Evolutionary conservation across 2,113 vertebrate genomes (phyloP).

Genomic region (Kryptolebias marmoratus): DNA sequence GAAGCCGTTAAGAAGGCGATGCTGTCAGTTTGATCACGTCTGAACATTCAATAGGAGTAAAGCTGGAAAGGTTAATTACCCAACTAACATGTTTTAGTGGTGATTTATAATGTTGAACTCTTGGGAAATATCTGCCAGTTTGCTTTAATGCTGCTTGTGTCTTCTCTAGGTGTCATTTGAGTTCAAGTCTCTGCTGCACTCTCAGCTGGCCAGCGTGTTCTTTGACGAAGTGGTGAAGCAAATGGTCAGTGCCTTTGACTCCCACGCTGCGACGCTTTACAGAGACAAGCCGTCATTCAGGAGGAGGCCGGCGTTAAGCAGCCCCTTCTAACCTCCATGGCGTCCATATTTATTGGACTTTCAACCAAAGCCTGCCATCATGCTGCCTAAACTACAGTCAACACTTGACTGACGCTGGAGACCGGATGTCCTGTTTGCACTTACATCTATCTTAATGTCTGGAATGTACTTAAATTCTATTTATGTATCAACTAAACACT

Average conservation of each 20-base stretch:
- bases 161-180: conserved; percentile 82
- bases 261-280: conserved; percentile 70
- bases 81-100: background rate
- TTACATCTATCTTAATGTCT: background rate
- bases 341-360: background rate
- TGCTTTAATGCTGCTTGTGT: background rate
- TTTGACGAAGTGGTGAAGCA: conserved; percentile 84
- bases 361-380: background rate
- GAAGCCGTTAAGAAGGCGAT: too few relatives aligned
- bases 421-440: conserved; percentile 35
- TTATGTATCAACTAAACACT: conserved; percentile 54
- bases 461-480: conserved; percentile 21
- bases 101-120: background rate
- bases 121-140: background rate
- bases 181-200: conserved; percentile 83
- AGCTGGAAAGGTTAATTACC: background rate
- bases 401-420: conserved; percentile 18
- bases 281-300: conserved; percentile 28
- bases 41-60: background rate
- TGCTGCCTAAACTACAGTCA: background rate
- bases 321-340: background rate
- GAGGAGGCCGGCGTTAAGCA: conserved; percentile 21
- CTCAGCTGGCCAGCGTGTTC: conserved; percentile 79
- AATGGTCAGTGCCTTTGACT: conserved; percentile 83
- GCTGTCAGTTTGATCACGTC: background rate